Evolutionary conservation across 2,888 invertebrate species (phyloP), one percentile per base, ranked within the genome.

Genomic region (Campoletis raptor): DNA sequence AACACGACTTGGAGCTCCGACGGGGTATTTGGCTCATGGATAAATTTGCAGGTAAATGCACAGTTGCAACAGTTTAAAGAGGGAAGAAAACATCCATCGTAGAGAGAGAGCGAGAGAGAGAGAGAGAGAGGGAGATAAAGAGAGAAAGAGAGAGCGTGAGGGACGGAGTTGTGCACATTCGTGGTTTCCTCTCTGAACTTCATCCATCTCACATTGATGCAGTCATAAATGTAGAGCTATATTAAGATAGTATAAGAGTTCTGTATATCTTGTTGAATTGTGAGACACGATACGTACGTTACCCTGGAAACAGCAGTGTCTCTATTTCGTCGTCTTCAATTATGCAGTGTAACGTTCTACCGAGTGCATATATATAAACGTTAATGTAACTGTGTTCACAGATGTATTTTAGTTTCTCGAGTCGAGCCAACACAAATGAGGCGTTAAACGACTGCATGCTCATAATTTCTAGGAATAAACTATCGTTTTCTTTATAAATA

Each of bases 401-500:
- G 54, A 42, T 77, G 54, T 81, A 85, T 85, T 85, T 85, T 77
- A 21, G 76, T 72, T 77, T 81, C 52, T n/a, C 40, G 40, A 24
- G 69, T 48, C 57, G 24, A 80, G 80, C 70, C 81, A 72, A 76
- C 40, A 42, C 66, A 72, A 85, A 85, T 81, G 81, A 77, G 52
- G 30, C 76, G 48, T 85, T 76, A 81, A 85, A 81, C 52, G 70
- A 80, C 80, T 48, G 24, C 30, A 48, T 48, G 37, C 48, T 40
- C 37, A 36, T 24, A 48, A 64, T 48, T 48, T 83, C 73, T 36
- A 52, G 57, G 66, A 83, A 80, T 74, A 80, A 54, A 52, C 37
- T 24, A 85, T 85, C 70, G 61, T 61, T 85, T 81, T 69, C 80
- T 52, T 70, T 57, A 54, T 70, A 76, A 81, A 85, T 81, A 48